These are phyloP conservation scores for Cantharis flavilabris DNA, from an alignment of 2,888 invertebrate species.

Conservation along the genomic window DNA sequence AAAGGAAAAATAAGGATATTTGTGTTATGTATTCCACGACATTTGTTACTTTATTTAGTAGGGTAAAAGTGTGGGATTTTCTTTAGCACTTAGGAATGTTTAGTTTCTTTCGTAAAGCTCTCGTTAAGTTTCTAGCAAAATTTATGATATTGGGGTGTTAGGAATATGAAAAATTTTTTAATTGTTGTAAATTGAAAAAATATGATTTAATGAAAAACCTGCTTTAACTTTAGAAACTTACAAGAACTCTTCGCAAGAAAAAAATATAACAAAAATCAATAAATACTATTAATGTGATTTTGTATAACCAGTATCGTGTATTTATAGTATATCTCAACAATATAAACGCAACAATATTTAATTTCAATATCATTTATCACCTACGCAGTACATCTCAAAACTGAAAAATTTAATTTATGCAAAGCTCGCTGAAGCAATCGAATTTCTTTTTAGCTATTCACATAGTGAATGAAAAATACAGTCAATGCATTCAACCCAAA, in stretches of 20 bases:
- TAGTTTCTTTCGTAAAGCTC: conserved; percentile 18
- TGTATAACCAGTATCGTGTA: too few species aligned
- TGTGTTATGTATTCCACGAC: conserved; percentile 35
- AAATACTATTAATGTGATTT: too few species aligned
- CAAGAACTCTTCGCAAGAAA: too few species aligned
- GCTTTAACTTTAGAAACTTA: background rate
- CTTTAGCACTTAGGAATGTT: conserved; percentile 17
- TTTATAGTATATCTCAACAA: too few species aligned
- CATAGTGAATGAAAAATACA: background rate
- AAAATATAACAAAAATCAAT: background rate
- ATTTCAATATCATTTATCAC: background rate
- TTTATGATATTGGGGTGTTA: background rate
- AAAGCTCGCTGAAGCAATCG: background rate
- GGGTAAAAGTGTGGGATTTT: conserved; percentile 21
- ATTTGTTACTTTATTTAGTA: conserved; percentile 33
- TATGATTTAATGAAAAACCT: background rate
- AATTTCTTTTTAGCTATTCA: background rate
- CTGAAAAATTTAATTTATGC: background rate
- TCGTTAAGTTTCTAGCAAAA: background rate
- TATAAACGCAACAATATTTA: background rate
- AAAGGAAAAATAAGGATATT: conserved; percentile 41
- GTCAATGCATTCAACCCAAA: background rate
- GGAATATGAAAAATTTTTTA: background rate
- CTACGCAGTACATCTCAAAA: background rate
- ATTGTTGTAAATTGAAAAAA: background rate